Evolutionary conservation across 2,113 vertebrate species (phyloP), one percentile per base, ranked within the genome.

Genomic region (Neogobius melanostomus): DNA sequence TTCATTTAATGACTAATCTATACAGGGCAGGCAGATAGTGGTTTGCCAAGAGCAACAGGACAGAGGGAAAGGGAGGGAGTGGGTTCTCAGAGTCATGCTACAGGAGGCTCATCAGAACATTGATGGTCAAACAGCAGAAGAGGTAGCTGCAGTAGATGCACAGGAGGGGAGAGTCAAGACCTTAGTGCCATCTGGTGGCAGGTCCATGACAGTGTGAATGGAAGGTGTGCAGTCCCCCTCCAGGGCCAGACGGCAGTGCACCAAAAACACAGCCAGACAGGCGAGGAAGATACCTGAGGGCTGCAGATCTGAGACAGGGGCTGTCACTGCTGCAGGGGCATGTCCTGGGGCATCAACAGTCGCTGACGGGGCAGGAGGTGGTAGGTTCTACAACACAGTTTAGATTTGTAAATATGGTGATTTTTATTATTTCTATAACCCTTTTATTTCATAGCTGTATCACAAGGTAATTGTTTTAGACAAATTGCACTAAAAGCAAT

Each of bases 261-360:
- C 76, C 12, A 74, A 66, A 65, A 90, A 91, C 90, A 90, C 93
- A 88, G 90, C 87, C 91, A 96, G 88, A 92, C 90, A 95, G 92
- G 92, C 95, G 94, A 95, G 85, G 48, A 86, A 93, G 94, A 93
- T 99, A 99, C 98, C 98, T 99, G 97, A 94, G 65, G 94, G 94
- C 79, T 93, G 94, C 88, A 82, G 88, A 51, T 96, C 95, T 9
- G 91, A 83, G 1, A 81, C 80, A 89, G 90, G 81, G 51, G 90
- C 44, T 60, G 87, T 71, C 59, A 44, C 36, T 6, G 85, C 53
- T 17, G 87, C 52, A 64, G 46, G 80, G 68, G 89, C 86, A 85
- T 90, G 90, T 76, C 92, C 94, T 0, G 72, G 90, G 62, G 93
- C 81, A 2, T 96, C 96, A 4, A 92, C 90, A 4, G 91, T 82